phyloP scores from a whole-genome alignment of 2,113 vertebrate species.

The Symphodus melops region DNA sequence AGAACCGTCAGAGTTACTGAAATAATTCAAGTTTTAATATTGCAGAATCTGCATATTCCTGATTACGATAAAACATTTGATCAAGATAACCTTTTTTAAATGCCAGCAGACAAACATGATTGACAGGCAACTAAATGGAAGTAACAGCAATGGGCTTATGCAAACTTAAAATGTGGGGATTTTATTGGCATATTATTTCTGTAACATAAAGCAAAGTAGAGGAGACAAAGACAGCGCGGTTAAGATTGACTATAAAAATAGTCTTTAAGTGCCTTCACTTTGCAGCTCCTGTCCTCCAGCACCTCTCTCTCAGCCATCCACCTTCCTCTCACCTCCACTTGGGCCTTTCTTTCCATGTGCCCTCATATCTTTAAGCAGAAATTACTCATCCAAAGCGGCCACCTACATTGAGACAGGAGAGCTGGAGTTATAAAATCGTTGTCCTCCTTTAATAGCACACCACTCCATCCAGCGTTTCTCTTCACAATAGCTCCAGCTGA shows the following conservation, averaged over 20 bases:
- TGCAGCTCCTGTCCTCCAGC: background rate
- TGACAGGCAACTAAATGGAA: background rate
- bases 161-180: background rate
- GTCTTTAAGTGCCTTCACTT: conserved; percentile 13
- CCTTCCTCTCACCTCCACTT: conserved; percentile 48
- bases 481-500: conserved; percentile 20
- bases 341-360: conserved; percentile 16
- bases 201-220: background rate
- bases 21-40: background rate
- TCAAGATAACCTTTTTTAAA: background rate
- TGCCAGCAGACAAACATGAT: background rate
- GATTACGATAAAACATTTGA: background rate
- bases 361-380: conserved; percentile 32
- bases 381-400: conserved; percentile 50
- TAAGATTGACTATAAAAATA: conserved; percentile 17
- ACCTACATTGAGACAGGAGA: conserved; percentile 24
- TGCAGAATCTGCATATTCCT: background rate
- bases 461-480: conserved; percentile 28
- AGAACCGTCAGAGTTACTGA: too few species aligned
- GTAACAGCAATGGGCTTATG: background rate
- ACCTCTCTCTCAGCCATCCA: background rate
- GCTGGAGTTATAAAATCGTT: conserved; percentile 40
- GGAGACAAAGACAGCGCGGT: background rate
- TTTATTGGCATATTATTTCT: conserved; percentile 4
- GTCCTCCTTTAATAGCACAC: conserved; percentile 12